A percentile compares a stretch with the other conserved stretches of the same genome.
These are phyloP conservation scores for Phataginus tricuspis DNA, from an alignment of 2,797 vertebrate species.

Conservation along the genomic window DNA sequence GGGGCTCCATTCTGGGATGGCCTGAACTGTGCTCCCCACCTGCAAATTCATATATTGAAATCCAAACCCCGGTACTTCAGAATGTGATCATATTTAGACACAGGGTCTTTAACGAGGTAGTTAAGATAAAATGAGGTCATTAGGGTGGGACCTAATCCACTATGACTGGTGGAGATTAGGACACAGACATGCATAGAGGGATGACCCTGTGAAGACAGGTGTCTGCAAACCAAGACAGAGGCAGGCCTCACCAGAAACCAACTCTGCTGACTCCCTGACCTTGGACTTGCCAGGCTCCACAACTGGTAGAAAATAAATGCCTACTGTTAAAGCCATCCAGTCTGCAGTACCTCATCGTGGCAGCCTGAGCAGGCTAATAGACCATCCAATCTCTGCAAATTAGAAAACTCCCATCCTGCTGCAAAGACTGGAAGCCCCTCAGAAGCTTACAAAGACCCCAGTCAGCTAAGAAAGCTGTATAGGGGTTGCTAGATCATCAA, in stretches of 20 bases:
- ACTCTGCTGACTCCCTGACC: not conserved
- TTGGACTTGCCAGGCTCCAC: not conserved
- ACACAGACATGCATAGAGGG: fast-evolving
- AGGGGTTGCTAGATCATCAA: too few relatives aligned
- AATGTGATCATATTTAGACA: not conserved
- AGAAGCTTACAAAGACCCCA: not conserved
- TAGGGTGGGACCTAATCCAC: not conserved
- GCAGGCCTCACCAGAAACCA: not conserved
- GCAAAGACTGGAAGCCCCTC: not conserved
- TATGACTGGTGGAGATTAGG: not conserved
- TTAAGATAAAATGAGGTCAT: not conserved
- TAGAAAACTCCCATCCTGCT: not conserved
- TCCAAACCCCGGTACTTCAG: not conserved
- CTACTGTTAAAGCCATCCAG: not conserved
- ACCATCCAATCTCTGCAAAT: not conserved
- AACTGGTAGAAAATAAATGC: not conserved
- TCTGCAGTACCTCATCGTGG: fast-evolving
- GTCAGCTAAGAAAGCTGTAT: not conserved
- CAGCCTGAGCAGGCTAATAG: not conserved
- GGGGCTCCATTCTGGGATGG: not conserved
- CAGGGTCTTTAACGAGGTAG: not conserved
- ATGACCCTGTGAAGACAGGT: fast-evolving
- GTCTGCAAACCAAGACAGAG: not conserved
- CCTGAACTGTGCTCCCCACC: not conserved
- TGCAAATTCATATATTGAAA: not conserved